phyloP scores from a whole-genome alignment of 2,888 invertebrate genomes.

The Ectemnius continuus region DNA sequence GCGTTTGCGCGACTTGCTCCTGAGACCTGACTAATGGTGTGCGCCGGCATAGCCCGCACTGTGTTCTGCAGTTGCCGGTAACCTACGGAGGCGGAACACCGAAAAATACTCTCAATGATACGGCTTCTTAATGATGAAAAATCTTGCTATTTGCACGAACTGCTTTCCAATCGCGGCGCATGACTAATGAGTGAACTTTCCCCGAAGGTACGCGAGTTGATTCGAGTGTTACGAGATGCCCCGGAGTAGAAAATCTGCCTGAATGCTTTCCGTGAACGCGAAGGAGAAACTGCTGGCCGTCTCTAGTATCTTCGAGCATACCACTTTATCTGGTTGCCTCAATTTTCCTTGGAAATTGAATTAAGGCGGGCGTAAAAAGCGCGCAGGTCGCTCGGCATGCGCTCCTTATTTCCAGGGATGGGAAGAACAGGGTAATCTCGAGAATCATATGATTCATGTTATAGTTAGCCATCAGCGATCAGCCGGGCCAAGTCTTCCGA shows the following conservation, averaged over 20 bases:
- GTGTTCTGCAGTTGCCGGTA: too few relatives aligned
- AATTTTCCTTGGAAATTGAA: slow-evolving; percentile 55
- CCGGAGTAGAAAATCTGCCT: background rate
- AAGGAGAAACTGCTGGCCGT: slow-evolving; percentile 8
- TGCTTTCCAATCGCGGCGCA: background rate
- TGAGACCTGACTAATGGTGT: slow-evolving; percentile 42
- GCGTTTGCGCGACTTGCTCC: slow-evolving; percentile 25
- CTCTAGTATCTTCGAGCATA: slow-evolving; percentile 29
- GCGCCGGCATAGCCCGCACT: slow-evolving; percentile 22
- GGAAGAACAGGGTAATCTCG: background rate
- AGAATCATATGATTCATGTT: background rate
- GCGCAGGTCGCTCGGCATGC: slow-evolving; percentile 20
- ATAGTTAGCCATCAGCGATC: background rate
- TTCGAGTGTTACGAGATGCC: background rate
- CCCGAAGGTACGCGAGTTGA: background rate
- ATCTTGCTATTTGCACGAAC: background rate
- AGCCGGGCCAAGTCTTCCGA: background rate
- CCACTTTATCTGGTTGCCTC: slow-evolving; percentile 51
- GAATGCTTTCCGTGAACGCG: slow-evolving; percentile 28
- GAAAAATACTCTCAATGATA: background rate
- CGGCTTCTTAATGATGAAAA: background rate
- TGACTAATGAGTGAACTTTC: slow-evolving; percentile 1
- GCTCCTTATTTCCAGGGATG: slow-evolving; percentile 35
- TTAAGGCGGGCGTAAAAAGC: slow-evolving; percentile 50
- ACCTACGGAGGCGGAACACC: background rate